phyloP scores from a whole-genome alignment of 2,113 vertebrate genomes.

The Catharus bicknelli region DNA sequence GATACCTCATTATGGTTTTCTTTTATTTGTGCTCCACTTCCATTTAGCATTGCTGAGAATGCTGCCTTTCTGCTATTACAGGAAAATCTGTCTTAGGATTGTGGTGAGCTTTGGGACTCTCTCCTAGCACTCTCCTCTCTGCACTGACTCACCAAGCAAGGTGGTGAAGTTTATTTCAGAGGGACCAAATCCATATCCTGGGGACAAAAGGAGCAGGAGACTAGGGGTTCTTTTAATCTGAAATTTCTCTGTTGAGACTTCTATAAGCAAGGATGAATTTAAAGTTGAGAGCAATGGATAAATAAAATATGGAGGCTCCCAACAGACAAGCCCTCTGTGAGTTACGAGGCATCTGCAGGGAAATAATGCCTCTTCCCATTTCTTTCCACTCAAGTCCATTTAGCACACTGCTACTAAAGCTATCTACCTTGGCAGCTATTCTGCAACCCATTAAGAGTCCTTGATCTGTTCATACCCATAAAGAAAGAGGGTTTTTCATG shows the following conservation, averaged over 20 bases:
- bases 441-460: constrained; percentile 58
- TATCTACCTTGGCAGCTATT: constrained; percentile 59
- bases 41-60: background rate
- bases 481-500: background rate
- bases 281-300: constrained; percentile 23
- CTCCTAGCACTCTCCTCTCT: background rate
- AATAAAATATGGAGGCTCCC: constrained; percentile 41
- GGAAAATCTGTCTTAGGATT: background rate
- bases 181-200: background rate
- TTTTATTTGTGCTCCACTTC: background rate
- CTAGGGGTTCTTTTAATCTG: background rate
- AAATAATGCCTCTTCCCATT: constrained; percentile 57
- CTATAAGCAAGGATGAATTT: constrained; percentile 21
- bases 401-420: constrained; percentile 55
- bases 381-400: constrained; percentile 57
- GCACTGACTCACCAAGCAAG: background rate
- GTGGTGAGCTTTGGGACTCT: background rate
- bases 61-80: background rate
- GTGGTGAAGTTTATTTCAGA: background rate
- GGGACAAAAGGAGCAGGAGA: background rate
- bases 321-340: constrained; percentile 39
- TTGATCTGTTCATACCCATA: constrained; percentile 40
- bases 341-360: constrained; percentile 51
- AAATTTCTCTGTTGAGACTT: background rate
- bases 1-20: background rate